Percentiles rank a stretch among this genome's conserved stretches.
Evolutionary conservation across 1,140 invertebrate genomes (phyloP).

Genomic region (Heliconius melpomene): DNA sequence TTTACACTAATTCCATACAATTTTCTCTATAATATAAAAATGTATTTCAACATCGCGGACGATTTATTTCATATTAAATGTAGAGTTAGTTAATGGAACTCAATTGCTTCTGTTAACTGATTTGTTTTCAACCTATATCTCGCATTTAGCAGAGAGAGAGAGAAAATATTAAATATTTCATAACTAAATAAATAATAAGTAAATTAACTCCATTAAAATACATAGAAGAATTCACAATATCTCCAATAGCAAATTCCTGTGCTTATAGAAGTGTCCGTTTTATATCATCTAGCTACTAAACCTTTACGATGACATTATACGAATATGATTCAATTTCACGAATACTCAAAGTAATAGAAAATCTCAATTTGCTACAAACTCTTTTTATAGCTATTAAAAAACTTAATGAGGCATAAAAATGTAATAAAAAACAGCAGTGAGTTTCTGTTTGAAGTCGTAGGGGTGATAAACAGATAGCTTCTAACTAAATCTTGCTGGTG

Average conservation of each 20-base stretch:
- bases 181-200: no score
- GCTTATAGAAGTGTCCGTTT: neutral
- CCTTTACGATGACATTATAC: neutral
- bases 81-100: no score
- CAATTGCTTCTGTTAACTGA: no score
- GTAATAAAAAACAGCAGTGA: neutral
- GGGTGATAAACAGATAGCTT: neutral
- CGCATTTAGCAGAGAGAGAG: no score
- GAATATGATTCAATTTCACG: neutral
- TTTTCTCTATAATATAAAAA: no score
- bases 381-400: conserved; percentile 1
- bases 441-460: conserved; percentile 1
- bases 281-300: neutral
- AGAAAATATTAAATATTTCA: no score
- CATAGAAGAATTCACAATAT: neutral
- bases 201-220: neutral
- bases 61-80: no score
- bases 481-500: neutral
- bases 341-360: neutral
- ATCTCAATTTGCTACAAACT: conserved; percentile 12
- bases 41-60: no score
- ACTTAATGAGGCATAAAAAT: conserved; percentile 5
- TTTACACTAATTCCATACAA: no score
- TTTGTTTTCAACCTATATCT: no score
- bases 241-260: neutral